Percentiles rank a stretch among this genome's conserved stretches.
Conservation (phyloP, 2,888 invertebrate genomes). For the Charanyca ferruginea region DNA sequence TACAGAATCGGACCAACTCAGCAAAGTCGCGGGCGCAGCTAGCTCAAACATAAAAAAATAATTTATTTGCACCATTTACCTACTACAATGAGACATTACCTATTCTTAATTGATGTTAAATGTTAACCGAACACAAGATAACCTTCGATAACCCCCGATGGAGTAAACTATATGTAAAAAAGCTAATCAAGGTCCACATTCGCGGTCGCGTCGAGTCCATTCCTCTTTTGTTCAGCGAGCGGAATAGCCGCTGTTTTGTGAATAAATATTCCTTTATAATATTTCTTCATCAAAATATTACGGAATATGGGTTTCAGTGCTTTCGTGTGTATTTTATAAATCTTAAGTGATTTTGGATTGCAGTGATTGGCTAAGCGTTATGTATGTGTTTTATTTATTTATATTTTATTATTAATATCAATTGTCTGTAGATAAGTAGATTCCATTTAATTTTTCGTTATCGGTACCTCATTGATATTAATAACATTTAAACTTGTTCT, state of each 20-base stretch:
- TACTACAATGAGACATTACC: slow-evolving; percentile 23
- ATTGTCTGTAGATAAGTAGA: too few relatives aligned
- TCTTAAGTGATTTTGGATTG: slow-evolving; percentile 48
- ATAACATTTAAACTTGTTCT: not conserved
- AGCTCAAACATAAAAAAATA: too few relatives aligned
- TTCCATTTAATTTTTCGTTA: too few relatives aligned
- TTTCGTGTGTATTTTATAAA: slow-evolving; percentile 6
- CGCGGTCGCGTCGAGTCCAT: slow-evolving; percentile 59
- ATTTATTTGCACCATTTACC: slow-evolving; percentile 4
- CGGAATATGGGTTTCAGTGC: slow-evolving; percentile 20
- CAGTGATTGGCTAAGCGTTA: slow-evolving; percentile 41
- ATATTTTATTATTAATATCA: not conserved
- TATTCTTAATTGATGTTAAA: slow-evolving; percentile 51
- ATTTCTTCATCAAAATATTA: slow-evolving; percentile 10
- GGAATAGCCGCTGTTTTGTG: slow-evolving; percentile 57
- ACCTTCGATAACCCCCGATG: slow-evolving; percentile 71
- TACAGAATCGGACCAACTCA: too few relatives aligned
- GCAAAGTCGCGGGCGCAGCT: too few relatives aligned
- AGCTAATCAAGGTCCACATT: slow-evolving; percentile 67
- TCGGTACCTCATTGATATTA: not conserved
- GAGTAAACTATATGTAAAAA: slow-evolving; percentile 61
- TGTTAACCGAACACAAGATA: slow-evolving; percentile 66
- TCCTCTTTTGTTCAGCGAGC: slow-evolving; percentile 62
- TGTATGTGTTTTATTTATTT: slow-evolving; percentile 41
- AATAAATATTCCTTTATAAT: slow-evolving; percentile 27